Evolutionary conservation across 2,888 invertebrate genomes (phyloP), one percentile per base, ranked within the genome.

Genomic region (Nasonia oneida): DNA sequence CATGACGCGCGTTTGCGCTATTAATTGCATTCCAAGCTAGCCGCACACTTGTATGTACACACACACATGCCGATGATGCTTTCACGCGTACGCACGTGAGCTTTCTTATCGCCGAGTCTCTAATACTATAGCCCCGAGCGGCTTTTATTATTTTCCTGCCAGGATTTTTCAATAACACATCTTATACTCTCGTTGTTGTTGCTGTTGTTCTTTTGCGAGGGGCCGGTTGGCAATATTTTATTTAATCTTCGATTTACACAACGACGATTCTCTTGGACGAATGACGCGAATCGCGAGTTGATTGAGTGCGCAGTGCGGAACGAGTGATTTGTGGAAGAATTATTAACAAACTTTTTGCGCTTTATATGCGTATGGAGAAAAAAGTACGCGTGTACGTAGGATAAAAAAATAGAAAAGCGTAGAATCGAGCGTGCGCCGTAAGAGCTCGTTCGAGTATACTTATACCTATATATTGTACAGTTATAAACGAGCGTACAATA

Each of bases 1-100:
- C 57, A 73, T 90, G 90, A 90, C 90, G 90, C 87, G 87, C 57
- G 75, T 83, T 88, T 14, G 67, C n/a, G 87, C 88, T 88, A 64
- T 80, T 64, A 53, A 83, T 82, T 85, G 33, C 75, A 53, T 53
- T 29, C 29, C 50, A 33, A n/a, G 50, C 79, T 6, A 18, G 57
- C 57, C n/a, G 5, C n/a, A 57, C 42, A 42, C 78, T 39, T 2
- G 5, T 23, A 10, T 42, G 39, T 33, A 18, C 4, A 76, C 53
- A 42, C 61, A 37, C 39, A 39, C 8, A 42, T 33, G 18, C 14
- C 33, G 50, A 53, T 50, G 50, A 75, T 50, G 50, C 50, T 14
- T 75, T n/a, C 33, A 42, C 33, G 15, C 42, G 18, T 42, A 47
- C 23, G 42, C n/a, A 23, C 23, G 33, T 39, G 18, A 61, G 33